A percentile compares a stretch with the other conserved stretches of the same genome.
Evolutionary conservation across 1,140 invertebrate species (phyloP).

Genomic region (Arion vulgaris): DNA sequence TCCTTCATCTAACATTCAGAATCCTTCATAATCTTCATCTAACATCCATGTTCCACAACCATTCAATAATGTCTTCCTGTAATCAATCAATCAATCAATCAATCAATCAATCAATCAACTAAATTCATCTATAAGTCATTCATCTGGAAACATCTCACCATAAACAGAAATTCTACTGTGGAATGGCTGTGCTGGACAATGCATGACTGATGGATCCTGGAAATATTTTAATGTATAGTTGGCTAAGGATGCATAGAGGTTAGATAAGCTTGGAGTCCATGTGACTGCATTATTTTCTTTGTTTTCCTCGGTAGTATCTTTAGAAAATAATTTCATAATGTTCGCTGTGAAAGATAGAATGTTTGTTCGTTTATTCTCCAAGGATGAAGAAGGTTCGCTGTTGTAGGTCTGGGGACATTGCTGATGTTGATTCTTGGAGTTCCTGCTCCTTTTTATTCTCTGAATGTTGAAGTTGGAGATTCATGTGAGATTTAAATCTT

Average conservation of each 20-base stretch:
- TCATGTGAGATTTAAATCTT: slow-evolving; percentile 24
- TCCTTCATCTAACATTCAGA: too few species aligned
- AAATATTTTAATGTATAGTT: slow-evolving; percentile 73
- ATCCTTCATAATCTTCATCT: too few species aligned
- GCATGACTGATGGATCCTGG: slow-evolving; percentile 76
- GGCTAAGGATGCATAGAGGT: slow-evolving; percentile 77
- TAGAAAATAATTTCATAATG: slow-evolving; percentile 37
- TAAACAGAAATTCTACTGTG: slow-evolving; percentile 81
- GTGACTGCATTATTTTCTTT: slow-evolving; percentile 55
- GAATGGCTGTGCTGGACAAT: slow-evolving; percentile 81
- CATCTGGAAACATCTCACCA: slow-evolving; percentile 76
- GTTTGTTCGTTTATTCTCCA: slow-evolving; percentile 17
- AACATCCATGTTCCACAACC: too few species aligned
- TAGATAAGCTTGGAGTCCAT: slow-evolving; percentile 76
- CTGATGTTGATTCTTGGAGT: background rate
- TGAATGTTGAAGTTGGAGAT: slow-evolving; percentile 1
- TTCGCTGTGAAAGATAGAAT: slow-evolving; percentile 39
- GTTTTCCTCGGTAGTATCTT: slow-evolving; percentile 34
- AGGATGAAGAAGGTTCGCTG: background rate
- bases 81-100: slow-evolving; percentile 6
- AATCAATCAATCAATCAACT: background rate
- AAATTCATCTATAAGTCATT: slow-evolving; percentile 15
- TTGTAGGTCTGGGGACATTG: background rate
- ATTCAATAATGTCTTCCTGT: too few species aligned
- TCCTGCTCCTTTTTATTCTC: slow-evolving; percentile 6